These are phyloP conservation scores for Archilochus colubris DNA, from an alignment of 2,113 vertebrate species.

Conservation along the genomic window DNA sequence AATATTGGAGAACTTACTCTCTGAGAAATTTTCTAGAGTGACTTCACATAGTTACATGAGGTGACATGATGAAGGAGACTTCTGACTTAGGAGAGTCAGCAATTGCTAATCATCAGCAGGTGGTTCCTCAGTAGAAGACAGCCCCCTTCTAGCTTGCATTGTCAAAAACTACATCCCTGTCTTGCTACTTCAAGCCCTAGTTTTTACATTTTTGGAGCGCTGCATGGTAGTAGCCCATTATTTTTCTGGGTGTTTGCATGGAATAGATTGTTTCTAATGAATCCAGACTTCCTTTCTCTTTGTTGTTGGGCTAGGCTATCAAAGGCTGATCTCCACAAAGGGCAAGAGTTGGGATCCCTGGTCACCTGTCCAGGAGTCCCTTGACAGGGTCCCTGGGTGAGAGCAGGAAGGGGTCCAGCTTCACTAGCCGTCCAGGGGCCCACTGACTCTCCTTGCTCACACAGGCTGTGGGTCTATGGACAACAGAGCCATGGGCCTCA, in stretches of 20 bases:
- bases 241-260: neutral
- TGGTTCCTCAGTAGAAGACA: neutral
- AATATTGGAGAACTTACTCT: neutral
- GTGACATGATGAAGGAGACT: neutral
- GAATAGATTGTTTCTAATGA: neutral
- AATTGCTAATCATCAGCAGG: neutral
- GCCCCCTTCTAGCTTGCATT: neutral
- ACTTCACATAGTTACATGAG: neutral
- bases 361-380: neutral
- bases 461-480: neutral
- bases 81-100: neutral
- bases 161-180: neutral
- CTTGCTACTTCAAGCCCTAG: neutral
- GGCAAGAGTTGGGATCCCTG: neutral
- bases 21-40: neutral
- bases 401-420: neutral
- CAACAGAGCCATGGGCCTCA: neutral
- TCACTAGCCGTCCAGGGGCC: neutral
- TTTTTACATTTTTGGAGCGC: neutral
- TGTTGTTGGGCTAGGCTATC: neutral
- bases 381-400: fast-evolving
- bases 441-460: neutral
- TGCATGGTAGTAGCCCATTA: neutral
- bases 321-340: neutral
- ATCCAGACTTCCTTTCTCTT: neutral